Evolutionary conservation across 2,113 vertebrate species (phyloP), one percentile per base, ranked within the genome.

Genomic region (Mixornis gularis): DNA sequence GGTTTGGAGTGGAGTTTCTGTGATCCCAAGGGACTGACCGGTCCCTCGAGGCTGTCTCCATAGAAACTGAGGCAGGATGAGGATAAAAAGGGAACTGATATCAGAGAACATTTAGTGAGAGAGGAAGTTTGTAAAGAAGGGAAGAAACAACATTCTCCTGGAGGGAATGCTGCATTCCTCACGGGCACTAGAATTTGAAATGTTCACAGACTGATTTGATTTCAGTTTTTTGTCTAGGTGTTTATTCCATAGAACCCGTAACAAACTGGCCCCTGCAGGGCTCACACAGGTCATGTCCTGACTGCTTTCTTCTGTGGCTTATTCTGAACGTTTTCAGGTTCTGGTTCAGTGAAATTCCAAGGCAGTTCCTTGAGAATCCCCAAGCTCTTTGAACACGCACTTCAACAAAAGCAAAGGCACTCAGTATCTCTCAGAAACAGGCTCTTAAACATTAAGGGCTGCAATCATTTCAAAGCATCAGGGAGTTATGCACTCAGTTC

Each of bases 391-490:
- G 27, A 94, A 60, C 43, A 78, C 20, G 15, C 51, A 25, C 17
- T 44, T 60, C 59, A 91, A 73, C 63, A 68, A 62, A 73, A 59
- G 74, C 1, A 0, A 84, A 81, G 81, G 52, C 46, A 63, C 36
- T 84, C 60, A 25, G 19, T 38, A 89, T 52, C 51, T 71, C 46
- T 74, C 34, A 79, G 40, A 58, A 90, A 51, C 64, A 91, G 71
- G 19, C 56, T 92, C 56, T 81, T 80, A 34, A 10, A 76, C 74
- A 46, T 87, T 72, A 89, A 92, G 63, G 68, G 16, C 43, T 91
- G 84, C 76, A 88, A 60, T 85, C 34, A 91, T 88, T 91, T 79
- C 71, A 87, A 78, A 95, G 70, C 59, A 30, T 43, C 44, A 87
- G 59, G 70, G 88, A 87, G 60, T 79, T 70, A n/a, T 5, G 14